A percentile compares a stretch with the other conserved stretches of the same genome.
Conservation (phyloP, 2,113 vertebrate species). For the Phainopepla nitens region DNA sequence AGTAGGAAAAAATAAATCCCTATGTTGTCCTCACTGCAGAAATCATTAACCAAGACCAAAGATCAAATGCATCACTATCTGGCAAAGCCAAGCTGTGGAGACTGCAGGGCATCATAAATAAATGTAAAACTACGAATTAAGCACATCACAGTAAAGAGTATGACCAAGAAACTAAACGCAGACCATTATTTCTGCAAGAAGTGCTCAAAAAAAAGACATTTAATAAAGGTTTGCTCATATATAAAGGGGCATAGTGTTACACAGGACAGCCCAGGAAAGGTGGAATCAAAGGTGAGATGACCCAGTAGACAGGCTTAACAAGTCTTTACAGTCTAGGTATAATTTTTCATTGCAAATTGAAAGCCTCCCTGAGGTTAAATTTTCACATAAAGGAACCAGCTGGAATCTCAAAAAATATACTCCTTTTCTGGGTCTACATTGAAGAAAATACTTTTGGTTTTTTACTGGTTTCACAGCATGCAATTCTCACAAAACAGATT, state of each 20-base stretch:
- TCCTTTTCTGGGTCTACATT: fast-evolving
- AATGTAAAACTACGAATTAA: background rate
- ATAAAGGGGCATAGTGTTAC: background rate
- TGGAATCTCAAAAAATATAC: background rate
- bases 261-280: background rate
- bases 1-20: background rate
- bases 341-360: background rate
- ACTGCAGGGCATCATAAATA: background rate
- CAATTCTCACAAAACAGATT: background rate
- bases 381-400: background rate
- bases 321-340: background rate
- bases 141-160: background rate
- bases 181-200: background rate
- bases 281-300: background rate
- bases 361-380: background rate
- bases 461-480: background rate
- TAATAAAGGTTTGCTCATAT: background rate
- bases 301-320: background rate
- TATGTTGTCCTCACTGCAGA: background rate
- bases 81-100: background rate
- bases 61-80: background rate
- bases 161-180: background rate
- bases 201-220: background rate
- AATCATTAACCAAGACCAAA: background rate
- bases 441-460: background rate